Evolutionary conservation across 1,140 invertebrate genomes (phyloP), one percentile per base, ranked within the genome.

Genomic region (Drosophila navojoa): DNA sequence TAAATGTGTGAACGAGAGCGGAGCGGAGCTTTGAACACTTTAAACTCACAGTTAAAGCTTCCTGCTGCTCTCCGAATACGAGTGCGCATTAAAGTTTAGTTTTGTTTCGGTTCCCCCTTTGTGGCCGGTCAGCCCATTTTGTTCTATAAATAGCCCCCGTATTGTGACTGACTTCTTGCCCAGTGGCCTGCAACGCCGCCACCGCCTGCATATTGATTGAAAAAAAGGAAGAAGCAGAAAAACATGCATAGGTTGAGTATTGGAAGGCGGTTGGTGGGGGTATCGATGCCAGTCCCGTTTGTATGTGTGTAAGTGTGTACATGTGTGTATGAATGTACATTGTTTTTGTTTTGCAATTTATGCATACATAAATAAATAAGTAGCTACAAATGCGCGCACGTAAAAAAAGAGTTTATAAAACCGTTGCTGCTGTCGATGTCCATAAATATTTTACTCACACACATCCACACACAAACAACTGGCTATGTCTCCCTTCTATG

Each of bases 401-500:
- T 27, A 62, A 49, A 70, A 79, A 79, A 76, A 76, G 58, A 73
- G 70, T 82, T 82, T 86, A 64, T 75, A 87, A 77, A 73, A 77
- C 76, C 35, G 62, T 79, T 76, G 64, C 68, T 47, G 63, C 68
- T 81, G 79, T 82, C 80, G 71, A 76, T 80, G 76, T 69, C 59
- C 80, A 84, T 84, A 84, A 84, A 84, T 84, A 82, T 76, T 81
- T 76, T 66, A 64, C 68, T 55, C 32, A 63, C 71, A 55, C 63
- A 69, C 38, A 40, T 66, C 52, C 63, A 69, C 38, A 40, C n/a
- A 60, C 40, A 52, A 11, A 55, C 19, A 63, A 40, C 27, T 60
- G 60, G 45, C 50, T 32, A n/a, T 52, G 13, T 44, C 11, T 27
- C 38, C 19, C 42, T 38, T 7, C 16, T 45, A 16, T 45, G n/a